Percentiles rank a stretch among this genome's conserved stretches.
Evolutionary conservation across 1,140 invertebrate genomes (phyloP).

Genomic region (Drosophila nigromelanica): DNA sequence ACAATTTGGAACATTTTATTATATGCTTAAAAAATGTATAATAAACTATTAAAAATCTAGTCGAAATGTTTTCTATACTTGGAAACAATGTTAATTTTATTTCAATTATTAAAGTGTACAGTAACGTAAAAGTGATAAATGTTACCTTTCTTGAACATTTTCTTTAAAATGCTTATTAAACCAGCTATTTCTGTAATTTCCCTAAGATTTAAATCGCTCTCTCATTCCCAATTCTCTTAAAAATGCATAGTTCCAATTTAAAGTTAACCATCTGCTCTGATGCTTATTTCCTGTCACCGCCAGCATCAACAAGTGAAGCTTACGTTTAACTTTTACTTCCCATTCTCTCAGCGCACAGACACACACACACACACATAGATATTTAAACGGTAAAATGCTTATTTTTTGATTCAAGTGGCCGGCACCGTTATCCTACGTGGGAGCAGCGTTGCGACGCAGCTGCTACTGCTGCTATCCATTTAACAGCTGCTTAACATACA

Average conservation of each 20-base stretch:
- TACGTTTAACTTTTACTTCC: constrained; percentile 10
- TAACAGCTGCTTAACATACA: constrained; percentile 71
- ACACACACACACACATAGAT: background rate
- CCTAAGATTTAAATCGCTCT: background rate
- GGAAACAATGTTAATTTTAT: too few species aligned
- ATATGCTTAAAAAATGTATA: too few species aligned
- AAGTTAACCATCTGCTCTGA: constrained; percentile 18
- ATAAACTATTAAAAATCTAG: too few species aligned
- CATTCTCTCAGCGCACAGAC: background rate
- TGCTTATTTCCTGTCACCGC: constrained; percentile 27
- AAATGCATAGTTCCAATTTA: constrained; percentile 5
- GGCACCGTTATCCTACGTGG: constrained; percentile 37
- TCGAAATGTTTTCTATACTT: too few species aligned
- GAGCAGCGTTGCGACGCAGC: constrained; percentile 29
- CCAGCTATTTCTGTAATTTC: too few species aligned
- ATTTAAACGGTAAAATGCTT: constrained; percentile 29
- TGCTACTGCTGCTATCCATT: constrained; percentile 30
- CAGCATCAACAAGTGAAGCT: constrained; percentile 44
- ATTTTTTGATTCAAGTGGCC: constrained; percentile 19
- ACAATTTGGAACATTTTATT: too few species aligned
- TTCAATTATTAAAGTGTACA: too few species aligned
- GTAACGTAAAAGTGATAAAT: too few species aligned
- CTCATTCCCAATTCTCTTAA: background rate
- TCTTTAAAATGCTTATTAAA: too few species aligned
- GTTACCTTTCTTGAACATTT: too few species aligned